Percentiles rank a stretch among this genome's conserved stretches.
Conservation (phyloP, 2,888 invertebrate species). For the Eupithecia subfuscata region DNA sequence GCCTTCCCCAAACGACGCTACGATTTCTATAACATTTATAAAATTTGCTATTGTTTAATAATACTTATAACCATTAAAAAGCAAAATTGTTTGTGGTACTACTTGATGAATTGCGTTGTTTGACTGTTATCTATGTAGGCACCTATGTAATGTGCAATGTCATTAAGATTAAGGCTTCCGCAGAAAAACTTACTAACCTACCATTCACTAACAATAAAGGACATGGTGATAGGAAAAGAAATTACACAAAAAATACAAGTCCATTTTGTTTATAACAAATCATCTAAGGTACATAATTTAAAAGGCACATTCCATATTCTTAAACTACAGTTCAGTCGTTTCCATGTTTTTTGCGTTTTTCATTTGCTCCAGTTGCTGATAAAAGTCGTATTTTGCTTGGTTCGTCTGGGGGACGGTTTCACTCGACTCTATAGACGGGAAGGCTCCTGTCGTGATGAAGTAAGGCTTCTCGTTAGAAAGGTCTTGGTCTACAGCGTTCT, state of each 20-base stretch:
- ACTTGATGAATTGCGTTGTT: neutral
- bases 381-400: conserved; percentile 86
- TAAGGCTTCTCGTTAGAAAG: conserved; percentile 78
- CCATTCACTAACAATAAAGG: neutral
- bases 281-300: conserved; percentile 58
- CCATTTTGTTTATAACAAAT: conserved; percentile 47
- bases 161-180: neutral
- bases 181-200: neutral
- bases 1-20: neutral
- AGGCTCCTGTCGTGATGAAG: conserved; percentile 78
- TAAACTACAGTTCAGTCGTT: conserved; percentile 88
- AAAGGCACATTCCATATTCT: conserved; percentile 57
- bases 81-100: neutral
- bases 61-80: neutral
- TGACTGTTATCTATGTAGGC: neutral
- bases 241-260: conserved; percentile 14
- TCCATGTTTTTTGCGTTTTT: conserved; percentile 90
- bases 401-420: conserved; percentile 78
- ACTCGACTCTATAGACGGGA: conserved; percentile 76
- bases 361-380: conserved; percentile 88
- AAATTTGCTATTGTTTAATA: no score
- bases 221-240: neutral
- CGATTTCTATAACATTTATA: no score
- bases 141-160: conserved; percentile 1
- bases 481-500: conserved; percentile 88